A percentile compares a stretch with the other conserved stretches of the same genome.
Evolutionary conservation across 2,888 invertebrate genomes (phyloP).

Genomic region (Hypomecis atomaria): DNA sequence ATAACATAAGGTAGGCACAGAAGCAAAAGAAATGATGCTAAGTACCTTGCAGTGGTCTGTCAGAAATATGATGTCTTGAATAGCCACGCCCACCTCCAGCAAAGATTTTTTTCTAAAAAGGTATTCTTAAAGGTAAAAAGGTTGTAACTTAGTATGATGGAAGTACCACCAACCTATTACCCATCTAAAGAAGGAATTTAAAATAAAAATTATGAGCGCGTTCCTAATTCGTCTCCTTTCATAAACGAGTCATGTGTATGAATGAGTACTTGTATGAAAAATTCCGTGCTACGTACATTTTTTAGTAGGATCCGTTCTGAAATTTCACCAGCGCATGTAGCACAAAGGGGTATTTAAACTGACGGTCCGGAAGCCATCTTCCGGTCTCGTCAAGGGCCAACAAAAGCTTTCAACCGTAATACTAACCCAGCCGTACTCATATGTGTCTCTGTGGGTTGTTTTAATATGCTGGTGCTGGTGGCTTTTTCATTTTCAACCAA

Average conservation of each 20-base stretch:
- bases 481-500: background rate
- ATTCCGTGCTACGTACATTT: constrained; percentile 16
- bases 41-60: too few relatives aligned
- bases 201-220: constrained; percentile 2
- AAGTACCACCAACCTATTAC: too few relatives aligned
- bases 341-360: constrained; percentile 51
- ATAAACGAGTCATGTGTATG: background rate
- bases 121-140: too few relatives aligned
- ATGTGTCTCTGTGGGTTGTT: constrained; percentile 23
- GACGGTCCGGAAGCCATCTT: constrained; percentile 56
- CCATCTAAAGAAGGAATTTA: too few relatives aligned
- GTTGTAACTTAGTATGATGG: too few relatives aligned
- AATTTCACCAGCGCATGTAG: constrained; percentile 23
- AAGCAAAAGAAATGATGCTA: too few relatives aligned
- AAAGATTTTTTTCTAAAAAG: too few relatives aligned
- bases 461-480: background rate
- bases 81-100: too few relatives aligned
- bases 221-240: constrained; percentile 1
- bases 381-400: constrained; percentile 46
- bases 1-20: too few relatives aligned
- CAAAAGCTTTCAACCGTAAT: constrained; percentile 29
- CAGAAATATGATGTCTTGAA: too few relatives aligned
- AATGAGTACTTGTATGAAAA: constrained; percentile 1
- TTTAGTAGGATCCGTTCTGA: constrained; percentile 16
- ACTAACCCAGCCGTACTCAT: constrained; percentile 26